Conservation (phyloP, 1,140 invertebrate genomes). For the Bathynomus jamesi region DNA sequence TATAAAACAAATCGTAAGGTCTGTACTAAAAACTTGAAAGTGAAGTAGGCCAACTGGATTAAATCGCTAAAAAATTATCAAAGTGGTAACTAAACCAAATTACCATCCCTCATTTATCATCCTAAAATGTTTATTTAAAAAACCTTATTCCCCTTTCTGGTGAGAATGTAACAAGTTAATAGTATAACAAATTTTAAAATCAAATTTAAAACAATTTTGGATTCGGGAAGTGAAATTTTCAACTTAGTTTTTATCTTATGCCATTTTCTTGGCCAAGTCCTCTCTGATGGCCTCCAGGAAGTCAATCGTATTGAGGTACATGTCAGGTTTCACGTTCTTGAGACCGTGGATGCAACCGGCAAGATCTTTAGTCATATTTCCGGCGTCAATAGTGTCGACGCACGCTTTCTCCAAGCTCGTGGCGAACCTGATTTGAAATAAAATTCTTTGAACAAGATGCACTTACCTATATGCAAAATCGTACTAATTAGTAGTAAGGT, state of each 20-base stretch:
- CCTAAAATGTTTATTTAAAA: not conserved
- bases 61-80: no score
- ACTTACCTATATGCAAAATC: no score
- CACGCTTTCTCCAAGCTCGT: constrained; percentile 60
- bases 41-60: no score
- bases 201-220: not conserved
- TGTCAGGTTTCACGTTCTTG: constrained; percentile 63
- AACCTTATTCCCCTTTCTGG: not conserved
- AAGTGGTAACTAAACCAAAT: no score
- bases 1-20: no score
- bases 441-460: not conserved
- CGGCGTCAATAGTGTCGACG: constrained; percentile 74
- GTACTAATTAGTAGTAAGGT: no score
- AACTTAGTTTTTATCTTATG: no score
- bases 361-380: constrained; percentile 87
- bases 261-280: constrained; percentile 69
- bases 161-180: not conserved
- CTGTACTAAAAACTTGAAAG: no score
- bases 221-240: constrained; percentile 7
- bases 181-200: not conserved
- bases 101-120: no score
- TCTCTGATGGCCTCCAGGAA: constrained; percentile 93
- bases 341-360: constrained; percentile 76
- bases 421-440: constrained; percentile 49
- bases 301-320: constrained; percentile 96